A percentile compares a stretch with the other conserved stretches of the same genome.
Conservation (phyloP, 2,888 invertebrate species). For the Phlogophora meticulosa region DNA sequence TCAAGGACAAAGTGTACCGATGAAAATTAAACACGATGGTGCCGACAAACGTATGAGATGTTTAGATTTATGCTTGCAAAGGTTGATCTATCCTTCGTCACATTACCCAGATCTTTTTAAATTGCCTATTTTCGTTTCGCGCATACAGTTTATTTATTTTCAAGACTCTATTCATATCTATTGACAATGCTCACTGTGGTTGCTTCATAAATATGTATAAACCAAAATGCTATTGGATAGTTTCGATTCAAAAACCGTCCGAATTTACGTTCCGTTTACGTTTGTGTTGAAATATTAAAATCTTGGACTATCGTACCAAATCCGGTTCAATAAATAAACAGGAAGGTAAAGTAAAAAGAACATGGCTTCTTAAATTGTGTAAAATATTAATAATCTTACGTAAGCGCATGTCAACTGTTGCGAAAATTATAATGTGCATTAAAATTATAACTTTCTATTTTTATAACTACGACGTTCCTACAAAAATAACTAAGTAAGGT, state of each 20-base stretch:
- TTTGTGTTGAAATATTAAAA: no score
- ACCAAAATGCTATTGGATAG: no score
- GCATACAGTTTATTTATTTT: no score
- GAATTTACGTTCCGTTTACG: no score
- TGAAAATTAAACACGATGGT: slow-evolving; percentile 5
- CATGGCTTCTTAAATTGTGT: neutral
- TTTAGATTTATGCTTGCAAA: slow-evolving; percentile 30
- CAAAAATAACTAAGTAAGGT: neutral
- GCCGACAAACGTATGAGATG: slow-evolving; percentile 19
- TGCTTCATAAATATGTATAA: no score
- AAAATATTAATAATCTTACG: slow-evolving; percentile 4
- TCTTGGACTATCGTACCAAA: no score
- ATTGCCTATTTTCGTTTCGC: neutral
- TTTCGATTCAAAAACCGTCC: no score
- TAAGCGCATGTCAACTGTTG: slow-evolving; percentile 19
- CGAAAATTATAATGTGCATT: slow-evolving; percentile 21
- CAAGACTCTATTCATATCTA: no score
- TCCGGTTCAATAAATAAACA: no score
- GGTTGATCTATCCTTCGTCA: slow-evolving; percentile 15
- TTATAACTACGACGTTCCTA: neutral
- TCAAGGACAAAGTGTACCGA: slow-evolving; percentile 25
- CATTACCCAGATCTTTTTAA: neutral
- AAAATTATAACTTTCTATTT: slow-evolving; percentile 45
- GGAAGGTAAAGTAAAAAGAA: neutral
- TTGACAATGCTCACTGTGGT: no score